Evolutionary conservation across 1,140 invertebrate species (phyloP).

Genomic region (Portunus trituberculatus): DNA sequence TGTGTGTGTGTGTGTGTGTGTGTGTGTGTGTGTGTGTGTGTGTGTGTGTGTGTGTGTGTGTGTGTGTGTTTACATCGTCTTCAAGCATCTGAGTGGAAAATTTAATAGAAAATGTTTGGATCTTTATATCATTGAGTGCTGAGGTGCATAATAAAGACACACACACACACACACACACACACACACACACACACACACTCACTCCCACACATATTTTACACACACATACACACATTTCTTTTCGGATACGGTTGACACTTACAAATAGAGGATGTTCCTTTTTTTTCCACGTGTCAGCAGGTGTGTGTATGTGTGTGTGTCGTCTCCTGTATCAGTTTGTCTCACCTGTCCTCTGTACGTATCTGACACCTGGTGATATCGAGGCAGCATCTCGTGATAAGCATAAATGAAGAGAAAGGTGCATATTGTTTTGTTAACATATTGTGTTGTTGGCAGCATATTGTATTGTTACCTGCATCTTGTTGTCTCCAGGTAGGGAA

Average conservation of each 20-base stretch:
- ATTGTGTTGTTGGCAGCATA: too few species aligned
- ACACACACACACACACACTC: not conserved
- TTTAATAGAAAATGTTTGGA: not conserved
- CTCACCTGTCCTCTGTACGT: not conserved
- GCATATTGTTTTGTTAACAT: not conserved
- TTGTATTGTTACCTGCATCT: too few species aligned
- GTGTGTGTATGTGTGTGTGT: not conserved
- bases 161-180: not conserved
- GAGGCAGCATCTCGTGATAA: not conserved
- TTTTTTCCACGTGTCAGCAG: not conserved
- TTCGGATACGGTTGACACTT: not conserved
- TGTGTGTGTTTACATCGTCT: not conserved
- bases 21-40: too few species aligned
- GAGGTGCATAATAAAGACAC: not conserved
- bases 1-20: too few species aligned
- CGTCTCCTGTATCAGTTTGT: not conserved
- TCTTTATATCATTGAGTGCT: not conserved
- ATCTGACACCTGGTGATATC: not conserved
- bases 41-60: too few species aligned
- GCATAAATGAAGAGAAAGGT: not conserved
- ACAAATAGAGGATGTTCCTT: not conserved
- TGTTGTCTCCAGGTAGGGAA: too few species aligned
- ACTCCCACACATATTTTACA: constrained; percentile 34
- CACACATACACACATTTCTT: constrained; percentile 14
- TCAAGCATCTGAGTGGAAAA: not conserved